phyloP scores from a whole-genome alignment of 2,113 vertebrate genomes.

The Eptesicus fuscus region DNA sequence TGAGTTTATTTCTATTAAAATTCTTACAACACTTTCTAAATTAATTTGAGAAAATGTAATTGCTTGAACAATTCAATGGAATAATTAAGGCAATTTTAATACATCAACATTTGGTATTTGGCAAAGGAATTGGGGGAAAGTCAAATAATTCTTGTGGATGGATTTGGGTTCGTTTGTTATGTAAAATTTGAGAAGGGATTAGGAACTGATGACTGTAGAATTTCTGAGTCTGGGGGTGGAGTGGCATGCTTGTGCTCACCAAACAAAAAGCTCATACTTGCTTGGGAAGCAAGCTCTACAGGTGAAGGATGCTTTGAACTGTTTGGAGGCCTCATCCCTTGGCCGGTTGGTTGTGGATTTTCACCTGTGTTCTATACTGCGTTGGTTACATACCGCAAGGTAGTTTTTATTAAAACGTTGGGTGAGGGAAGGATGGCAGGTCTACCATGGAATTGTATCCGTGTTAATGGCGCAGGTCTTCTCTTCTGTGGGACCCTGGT shows the following conservation, averaged over 20 bases:
- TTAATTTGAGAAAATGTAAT: slow-evolving; percentile 45
- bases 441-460: fast-evolving
- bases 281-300: not conserved
- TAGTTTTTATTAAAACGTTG: not conserved
- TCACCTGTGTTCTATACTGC: fast-evolving
- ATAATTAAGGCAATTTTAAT: slow-evolving; percentile 46
- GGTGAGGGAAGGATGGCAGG: fast-evolving
- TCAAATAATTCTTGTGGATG: not conserved
- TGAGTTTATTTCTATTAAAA: slow-evolving; percentile 34
- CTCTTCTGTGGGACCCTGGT: not conserved
- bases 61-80: slow-evolving; percentile 7
- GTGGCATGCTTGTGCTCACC: no score
- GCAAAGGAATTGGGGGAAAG: not conserved
- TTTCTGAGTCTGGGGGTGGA: not conserved
- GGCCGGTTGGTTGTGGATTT: not conserved
- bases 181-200: not conserved
- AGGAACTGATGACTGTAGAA: not conserved
- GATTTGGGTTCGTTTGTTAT: not conserved
- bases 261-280: not conserved
- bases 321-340: not conserved
- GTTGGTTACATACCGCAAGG: not conserved
- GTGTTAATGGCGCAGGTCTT: fast-evolving
- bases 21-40: not conserved
- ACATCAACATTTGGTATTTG: slow-evolving; percentile 20
- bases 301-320: not conserved